Percentiles rank a stretch among this genome's conserved stretches.
Evolutionary conservation across 1,140 invertebrate genomes (phyloP).

Genomic region (Daktulosphaira vitifoliae): DNA sequence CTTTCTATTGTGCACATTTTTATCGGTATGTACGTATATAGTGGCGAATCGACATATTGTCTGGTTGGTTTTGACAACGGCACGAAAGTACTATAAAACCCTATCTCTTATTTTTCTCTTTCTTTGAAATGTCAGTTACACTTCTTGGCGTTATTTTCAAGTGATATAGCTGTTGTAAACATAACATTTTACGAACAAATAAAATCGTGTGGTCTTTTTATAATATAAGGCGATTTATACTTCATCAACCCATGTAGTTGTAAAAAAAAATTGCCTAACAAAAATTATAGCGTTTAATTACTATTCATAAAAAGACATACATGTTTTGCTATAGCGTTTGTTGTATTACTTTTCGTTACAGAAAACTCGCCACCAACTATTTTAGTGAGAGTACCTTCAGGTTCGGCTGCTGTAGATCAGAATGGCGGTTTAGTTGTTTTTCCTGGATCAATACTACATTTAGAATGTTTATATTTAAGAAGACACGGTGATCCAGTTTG

Average conservation of each 20-base stretch:
- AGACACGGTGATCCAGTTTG: constrained; percentile 70
- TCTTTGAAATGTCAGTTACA: constrained; percentile 23
- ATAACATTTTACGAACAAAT: background rate
- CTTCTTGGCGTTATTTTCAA: background rate
- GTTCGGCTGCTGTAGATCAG: constrained; percentile 68
- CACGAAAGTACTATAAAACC: background rate
- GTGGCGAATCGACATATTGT: constrained; percentile 1
- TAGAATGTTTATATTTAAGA: constrained; percentile 71
- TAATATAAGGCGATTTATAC: no score
- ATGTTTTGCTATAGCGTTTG: no score
- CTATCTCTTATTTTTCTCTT: background rate
- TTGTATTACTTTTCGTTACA: constrained; percentile 41
- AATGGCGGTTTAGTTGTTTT: constrained; percentile 68
- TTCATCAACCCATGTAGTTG: no score
- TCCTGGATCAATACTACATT: constrained; percentile 69
- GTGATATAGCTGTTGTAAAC: constrained; percentile 5
- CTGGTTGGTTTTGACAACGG: constrained; percentile 20
- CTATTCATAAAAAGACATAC: no score
- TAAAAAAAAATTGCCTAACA: no score
- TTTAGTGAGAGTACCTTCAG: constrained; percentile 64
- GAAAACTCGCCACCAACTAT: constrained; percentile 77
- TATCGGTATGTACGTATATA: no score
- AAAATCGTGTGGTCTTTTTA: no score
- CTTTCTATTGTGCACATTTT: no score
- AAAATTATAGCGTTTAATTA: no score